phyloP scores from a whole-genome alignment of 1,140 invertebrate species.

The Orussus abietinus region DNA sequence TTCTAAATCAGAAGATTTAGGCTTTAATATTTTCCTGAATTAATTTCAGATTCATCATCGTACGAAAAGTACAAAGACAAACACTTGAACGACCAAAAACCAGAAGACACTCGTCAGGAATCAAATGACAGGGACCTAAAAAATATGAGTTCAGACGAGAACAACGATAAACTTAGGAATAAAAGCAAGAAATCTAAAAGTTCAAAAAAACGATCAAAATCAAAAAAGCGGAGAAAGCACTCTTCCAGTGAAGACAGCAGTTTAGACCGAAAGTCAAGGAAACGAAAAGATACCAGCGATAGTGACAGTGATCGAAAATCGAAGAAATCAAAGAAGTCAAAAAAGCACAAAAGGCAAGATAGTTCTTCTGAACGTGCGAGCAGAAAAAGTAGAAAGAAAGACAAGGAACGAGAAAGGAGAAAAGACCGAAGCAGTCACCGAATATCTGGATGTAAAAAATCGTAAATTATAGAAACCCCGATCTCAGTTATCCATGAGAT shows the following conservation, averaged over 20 bases:
- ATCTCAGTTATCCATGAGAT: conserved; percentile 26
- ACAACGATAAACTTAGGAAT: no score
- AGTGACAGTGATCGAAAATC: conserved; percentile 38
- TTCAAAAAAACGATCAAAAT: conserved; percentile 18
- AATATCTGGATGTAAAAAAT: conserved; percentile 38
- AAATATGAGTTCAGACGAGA: no score
- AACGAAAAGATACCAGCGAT: conserved; percentile 33
- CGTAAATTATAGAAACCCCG: conserved; percentile 37
- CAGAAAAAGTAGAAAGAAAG: conserved; percentile 37
- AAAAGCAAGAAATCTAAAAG: conserved; percentile 17
- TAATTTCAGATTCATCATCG: conserved; percentile 62
- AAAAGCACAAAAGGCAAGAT: conserved; percentile 39
- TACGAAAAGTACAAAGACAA: conserved; percentile 66
- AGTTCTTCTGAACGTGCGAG: conserved; percentile 35
- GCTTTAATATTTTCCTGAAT: conserved; percentile 35
- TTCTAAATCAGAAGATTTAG: conserved; percentile 21
- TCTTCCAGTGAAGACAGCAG: conserved; percentile 26
- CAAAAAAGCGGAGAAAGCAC: no score
- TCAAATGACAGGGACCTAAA: no score
- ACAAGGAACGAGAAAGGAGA: conserved; percentile 45
- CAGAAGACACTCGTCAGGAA: conserved; percentile 24
- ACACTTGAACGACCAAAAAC: conserved; percentile 35
- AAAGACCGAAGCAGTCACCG: conserved; percentile 47
- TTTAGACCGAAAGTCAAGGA: conserved; percentile 24
- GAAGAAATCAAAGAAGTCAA: conserved; percentile 48